Conservation (phyloP, 2,113 vertebrate species). For the Atlantisia rogersi region DNA sequence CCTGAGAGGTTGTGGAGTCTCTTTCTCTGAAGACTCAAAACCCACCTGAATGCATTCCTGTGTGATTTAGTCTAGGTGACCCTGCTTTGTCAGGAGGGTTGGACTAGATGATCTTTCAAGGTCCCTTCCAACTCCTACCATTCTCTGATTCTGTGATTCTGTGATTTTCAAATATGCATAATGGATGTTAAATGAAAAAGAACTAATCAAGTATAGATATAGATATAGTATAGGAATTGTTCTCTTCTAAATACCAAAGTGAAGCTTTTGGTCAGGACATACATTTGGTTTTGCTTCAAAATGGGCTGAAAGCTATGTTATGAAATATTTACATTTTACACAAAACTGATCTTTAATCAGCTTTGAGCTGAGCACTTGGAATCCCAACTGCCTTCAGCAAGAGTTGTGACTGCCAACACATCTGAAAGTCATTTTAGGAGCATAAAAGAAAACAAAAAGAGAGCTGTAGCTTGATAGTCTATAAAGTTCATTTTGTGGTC, state of each 20-base stretch:
- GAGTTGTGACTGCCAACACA: not conserved
- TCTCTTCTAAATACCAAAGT: not conserved
- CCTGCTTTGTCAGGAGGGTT: no score
- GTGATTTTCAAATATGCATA: no score
- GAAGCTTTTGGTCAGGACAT: not conserved
- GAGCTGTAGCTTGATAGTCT: not conserved
- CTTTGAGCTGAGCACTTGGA: not conserved
- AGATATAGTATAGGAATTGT: not conserved
- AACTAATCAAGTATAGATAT: not conserved
- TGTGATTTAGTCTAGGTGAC: no score
- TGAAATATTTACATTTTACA: slow-evolving; percentile 39
- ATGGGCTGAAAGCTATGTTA: not conserved
- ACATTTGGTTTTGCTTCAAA: not conserved
- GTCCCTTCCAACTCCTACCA: no score
- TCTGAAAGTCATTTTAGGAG: slow-evolving; percentile 13
- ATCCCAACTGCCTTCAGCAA: not conserved
- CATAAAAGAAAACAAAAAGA: not conserved
- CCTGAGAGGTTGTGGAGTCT: no score
- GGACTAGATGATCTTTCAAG: no score
- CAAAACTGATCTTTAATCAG: slow-evolving; percentile 8
- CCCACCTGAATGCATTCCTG: no score
- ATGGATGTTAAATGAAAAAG: not conserved
- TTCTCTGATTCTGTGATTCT: no score
- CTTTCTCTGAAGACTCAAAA: no score
- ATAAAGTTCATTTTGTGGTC: not conserved